phyloP scores from a whole-genome alignment of 2,113 vertebrate species.

The Hypanus sabinus region DNA sequence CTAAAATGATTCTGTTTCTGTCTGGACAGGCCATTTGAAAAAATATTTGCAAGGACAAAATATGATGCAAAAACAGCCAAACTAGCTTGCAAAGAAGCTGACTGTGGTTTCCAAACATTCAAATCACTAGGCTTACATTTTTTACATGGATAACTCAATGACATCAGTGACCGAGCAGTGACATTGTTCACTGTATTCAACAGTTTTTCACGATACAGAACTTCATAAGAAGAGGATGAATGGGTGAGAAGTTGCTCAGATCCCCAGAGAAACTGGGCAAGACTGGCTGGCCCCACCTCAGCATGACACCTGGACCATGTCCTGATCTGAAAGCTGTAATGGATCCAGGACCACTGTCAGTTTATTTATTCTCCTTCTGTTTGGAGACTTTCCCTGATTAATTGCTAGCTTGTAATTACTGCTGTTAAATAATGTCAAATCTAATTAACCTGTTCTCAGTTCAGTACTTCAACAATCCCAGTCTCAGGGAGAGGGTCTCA shows the following conservation, averaged over 20 bases:
- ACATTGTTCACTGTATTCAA: not conserved
- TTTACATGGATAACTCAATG: not conserved
- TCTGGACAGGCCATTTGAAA: not conserved
- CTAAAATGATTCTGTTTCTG: not conserved
- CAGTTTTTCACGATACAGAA: not conserved
- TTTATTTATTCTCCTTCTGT: slow-evolving; percentile 74
- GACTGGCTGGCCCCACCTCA: slow-evolving; percentile 57
- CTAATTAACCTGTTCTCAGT: slow-evolving; percentile 64
- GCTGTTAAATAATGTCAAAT: slow-evolving; percentile 70
- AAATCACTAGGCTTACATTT: not conserved
- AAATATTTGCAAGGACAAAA: not conserved
- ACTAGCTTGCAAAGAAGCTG: not conserved
- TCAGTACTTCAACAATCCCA: slow-evolving; percentile 49
- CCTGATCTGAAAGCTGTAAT: slow-evolving; percentile 55
- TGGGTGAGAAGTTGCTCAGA: slow-evolving; percentile 38
- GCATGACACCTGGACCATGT: slow-evolving; percentile 60
- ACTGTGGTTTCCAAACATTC: not conserved
- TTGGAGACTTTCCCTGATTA: slow-evolving; percentile 77
- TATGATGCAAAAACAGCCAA: not conserved
- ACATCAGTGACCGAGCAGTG: not conserved
- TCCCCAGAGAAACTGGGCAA: slow-evolving; percentile 52
- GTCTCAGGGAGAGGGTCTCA: slow-evolving; percentile 54
- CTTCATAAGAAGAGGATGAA: not conserved
- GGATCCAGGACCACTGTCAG: slow-evolving; percentile 53
- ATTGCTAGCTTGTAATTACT: slow-evolving; percentile 66